Conservation (phyloP, 2,888 invertebrate species). For the Labia minor region DNA sequence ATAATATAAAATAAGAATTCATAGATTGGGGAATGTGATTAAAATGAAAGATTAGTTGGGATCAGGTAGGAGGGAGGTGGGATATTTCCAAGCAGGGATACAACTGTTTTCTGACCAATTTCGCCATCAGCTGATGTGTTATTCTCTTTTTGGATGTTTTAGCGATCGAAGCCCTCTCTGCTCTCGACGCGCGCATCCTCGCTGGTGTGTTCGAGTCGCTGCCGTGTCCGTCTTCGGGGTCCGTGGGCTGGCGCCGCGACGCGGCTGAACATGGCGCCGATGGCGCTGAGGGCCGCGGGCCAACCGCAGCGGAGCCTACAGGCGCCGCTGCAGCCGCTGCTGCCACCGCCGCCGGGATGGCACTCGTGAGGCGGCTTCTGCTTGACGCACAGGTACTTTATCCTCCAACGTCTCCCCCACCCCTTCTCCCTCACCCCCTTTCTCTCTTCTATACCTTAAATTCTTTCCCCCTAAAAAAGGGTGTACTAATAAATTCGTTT, state of each 20-base stretch:
- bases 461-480: no score
- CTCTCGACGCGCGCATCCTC: not conserved
- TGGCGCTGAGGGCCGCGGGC: not conserved
- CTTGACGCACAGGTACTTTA: not conserved
- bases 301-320: not conserved
- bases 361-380: slow-evolving; percentile 8
- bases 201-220: not conserved
- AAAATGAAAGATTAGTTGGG: no score
- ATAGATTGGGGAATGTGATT: no score
- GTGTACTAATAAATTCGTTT: no score
- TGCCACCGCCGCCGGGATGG: not conserved
- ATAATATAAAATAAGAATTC: no score
- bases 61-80: no score
- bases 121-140: not conserved
- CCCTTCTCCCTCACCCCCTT: no score
- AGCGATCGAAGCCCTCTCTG: not conserved
- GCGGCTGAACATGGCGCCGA: not conserved
- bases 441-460: no score
- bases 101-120: no score
- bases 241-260: not conserved
- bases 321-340: not conserved
- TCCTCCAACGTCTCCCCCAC: no score
- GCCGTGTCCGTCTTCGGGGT: not conserved
- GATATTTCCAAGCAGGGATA: no score
- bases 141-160: not conserved